These are phyloP conservation scores for Limosa lapponica DNA, from an alignment of 2,797 vertebrate species.

Conservation along the genomic window DNA sequence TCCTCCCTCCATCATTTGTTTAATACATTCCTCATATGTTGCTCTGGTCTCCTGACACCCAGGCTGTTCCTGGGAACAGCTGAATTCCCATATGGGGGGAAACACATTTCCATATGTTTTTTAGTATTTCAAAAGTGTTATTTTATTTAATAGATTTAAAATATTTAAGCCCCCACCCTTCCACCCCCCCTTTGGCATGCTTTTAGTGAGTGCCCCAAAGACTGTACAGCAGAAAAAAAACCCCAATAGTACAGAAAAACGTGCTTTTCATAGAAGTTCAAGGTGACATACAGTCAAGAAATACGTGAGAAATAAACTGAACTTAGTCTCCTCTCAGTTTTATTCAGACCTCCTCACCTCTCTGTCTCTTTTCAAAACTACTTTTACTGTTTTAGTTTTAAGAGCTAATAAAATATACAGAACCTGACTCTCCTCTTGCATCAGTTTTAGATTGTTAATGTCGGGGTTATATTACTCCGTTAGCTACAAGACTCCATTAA, in stretches of 20 bases:
- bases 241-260: neutral
- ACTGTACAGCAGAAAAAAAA: constrained; percentile 26
- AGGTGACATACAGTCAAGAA: neutral
- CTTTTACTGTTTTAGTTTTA: constrained; percentile 25
- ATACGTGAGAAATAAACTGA: neutral
- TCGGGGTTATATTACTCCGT: neutral
- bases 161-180: constrained; percentile 3
- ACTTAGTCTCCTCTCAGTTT: neutral
- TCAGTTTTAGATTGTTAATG: neutral
- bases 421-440: neutral
- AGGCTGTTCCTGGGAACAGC: constrained; percentile 63
- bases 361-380: constrained; percentile 28
- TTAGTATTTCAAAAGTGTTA: constrained; percentile 29
- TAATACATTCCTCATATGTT: constrained; percentile 70
- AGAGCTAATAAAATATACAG: constrained; percentile 46
- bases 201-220: constrained; percentile 8
- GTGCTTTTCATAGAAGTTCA: neutral
- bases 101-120: constrained; percentile 60
- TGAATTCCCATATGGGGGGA: constrained; percentile 60
- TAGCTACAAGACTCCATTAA: neutral
- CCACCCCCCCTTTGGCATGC: neutral
- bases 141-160: constrained; percentile 65
- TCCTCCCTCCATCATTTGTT: constrained; percentile 48
- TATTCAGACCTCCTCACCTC: neutral
- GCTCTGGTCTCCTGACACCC: constrained; percentile 57